Conservation (phyloP, 1,140 invertebrate species). For the Brachionus koreanus region DNA sequence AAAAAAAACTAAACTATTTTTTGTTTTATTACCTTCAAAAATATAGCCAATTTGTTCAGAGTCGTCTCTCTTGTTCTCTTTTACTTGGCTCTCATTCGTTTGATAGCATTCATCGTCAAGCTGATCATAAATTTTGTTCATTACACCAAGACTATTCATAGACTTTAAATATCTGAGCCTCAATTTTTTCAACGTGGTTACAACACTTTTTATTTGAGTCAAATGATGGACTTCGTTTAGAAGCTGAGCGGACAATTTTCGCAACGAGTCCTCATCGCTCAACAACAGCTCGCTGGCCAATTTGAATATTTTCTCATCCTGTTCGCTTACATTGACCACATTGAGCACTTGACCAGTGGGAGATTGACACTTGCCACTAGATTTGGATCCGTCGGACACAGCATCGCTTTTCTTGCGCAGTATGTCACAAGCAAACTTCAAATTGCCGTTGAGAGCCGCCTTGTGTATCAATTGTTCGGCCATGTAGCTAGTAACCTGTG, state of each 20-base stretch:
- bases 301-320: slow-evolving; percentile 30
- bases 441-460: neutral
- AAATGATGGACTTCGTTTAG: slow-evolving; percentile 12
- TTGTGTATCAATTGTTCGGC: slow-evolving; percentile 40
- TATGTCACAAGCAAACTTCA: slow-evolving; percentile 34
- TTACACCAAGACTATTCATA: neutral
- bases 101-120: neutral
- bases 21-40: neutral
- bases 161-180: slow-evolving; percentile 17
- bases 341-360: neutral
- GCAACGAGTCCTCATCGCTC: slow-evolving; percentile 25
- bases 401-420: neutral
- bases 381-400: neutral
- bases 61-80: neutral
- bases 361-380: neutral
- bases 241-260: slow-evolving; percentile 16
- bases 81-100: neutral
- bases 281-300: slow-evolving; percentile 31
- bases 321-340: neutral
- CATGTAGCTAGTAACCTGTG: neutral
- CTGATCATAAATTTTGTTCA: neutral
- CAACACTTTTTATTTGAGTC: slow-evolving; percentile 24
- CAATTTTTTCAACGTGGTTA: slow-evolving; percentile 24
- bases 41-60: neutral
- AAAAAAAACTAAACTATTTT: too few species aligned